Evolutionary conservation across 1,140 invertebrate species (phyloP), one percentile per base, ranked within the genome.

Genomic region (Cydia splendana): DNA sequence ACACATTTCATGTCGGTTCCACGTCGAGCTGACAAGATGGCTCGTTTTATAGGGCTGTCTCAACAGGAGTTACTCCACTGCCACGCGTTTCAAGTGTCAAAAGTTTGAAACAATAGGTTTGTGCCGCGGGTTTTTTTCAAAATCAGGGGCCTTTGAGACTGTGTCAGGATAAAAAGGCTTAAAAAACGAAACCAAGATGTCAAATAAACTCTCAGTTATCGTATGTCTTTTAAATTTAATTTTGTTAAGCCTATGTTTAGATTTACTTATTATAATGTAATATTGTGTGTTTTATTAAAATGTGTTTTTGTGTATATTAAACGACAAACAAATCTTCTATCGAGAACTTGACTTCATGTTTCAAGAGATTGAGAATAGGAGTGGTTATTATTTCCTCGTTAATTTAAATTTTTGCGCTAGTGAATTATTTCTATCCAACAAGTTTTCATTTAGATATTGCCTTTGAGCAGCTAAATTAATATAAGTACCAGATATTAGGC

Each of bases 1-100:
- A 78, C 79, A 82, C 79, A 77, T 80, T 84, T 77, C 77, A 80
- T 76, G 82, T 78, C 77, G 77, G 51, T 79, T 84, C 77, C 74
- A 79, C 74, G 82, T 78, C 77, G 76, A 42, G 28, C 75, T 76
- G 73, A 77, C 78, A 78, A 78, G 78, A 81, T 80, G 62, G 76
- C 78, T 80, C 78, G 82, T 82, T 81, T 81, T 62, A 77, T 30
- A 51, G 18, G 18, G 73, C 18, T 45, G 73, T 45, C 34, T 71
- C 67, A 71, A 18, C 30, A 71, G 28, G 15, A 15, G 67, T 42
- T 71, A 34, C 18, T 71, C 67, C 34, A 18, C 15, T 69, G 28
- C 4, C 34, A 34, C 30, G 65, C n/a, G 69, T 45, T 45, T 42
- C 65, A 48, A 57, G 30, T 76, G 77, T 75, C 77, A 48, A 74